Base-by-base conservation (phyloP, 1,140 invertebrate genomes). In the Helicorthomorpha holstii region DNA sequence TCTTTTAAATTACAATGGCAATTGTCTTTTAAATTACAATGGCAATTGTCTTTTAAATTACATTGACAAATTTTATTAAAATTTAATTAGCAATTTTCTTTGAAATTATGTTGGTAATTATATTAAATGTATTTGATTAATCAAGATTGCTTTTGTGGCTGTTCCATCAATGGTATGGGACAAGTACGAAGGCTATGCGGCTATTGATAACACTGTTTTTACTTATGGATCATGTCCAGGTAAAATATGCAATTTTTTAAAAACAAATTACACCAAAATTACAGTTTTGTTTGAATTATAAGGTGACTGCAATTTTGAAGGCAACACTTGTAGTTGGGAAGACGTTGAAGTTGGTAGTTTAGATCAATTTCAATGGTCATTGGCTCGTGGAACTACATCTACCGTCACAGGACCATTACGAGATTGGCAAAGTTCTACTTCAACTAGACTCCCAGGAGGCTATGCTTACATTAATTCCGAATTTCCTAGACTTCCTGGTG, bases 281-380 rank as follows among this genome's bases (percentile, higher is more conserved):
- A 34, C 29, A 16, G 29, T 16, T 7, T 7, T 34, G 16, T 7
- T 34, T 34, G 7, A 34, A 34, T 34, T 34, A 34, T 34, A 16
- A 34, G 29, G 29, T 34, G 29, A 46, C 44, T 46, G 44, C 25
- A 21, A 22, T 25, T 46, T 46, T 46, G 44, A 46, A 46, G 7
- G 4, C 7, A 19, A 19, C 7, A 7, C 19, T 25, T 46, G 44
- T 25, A 25, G 25, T 46, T 46, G 44, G 44, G 25, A 21, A 21
- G 19, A 46, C 44, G 25, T 46, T 7, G 21, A 21, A 7, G 4
- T 7, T 21, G 38, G 12, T 12, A 22, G 19, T 21, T 7, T 12
- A 10, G 44, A 10, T 22, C 19, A 46, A 25, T 46, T 46, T 25
- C 19, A 46, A 22, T 46, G 44, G 44, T 7, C 19, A 7, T 7